A percentile compares a stretch with the other conserved stretches of the same genome.
These are phyloP conservation scores for Ferdinandea cuprea DNA, from an alignment of 2,888 invertebrate species.

Conservation along the genomic window DNA sequence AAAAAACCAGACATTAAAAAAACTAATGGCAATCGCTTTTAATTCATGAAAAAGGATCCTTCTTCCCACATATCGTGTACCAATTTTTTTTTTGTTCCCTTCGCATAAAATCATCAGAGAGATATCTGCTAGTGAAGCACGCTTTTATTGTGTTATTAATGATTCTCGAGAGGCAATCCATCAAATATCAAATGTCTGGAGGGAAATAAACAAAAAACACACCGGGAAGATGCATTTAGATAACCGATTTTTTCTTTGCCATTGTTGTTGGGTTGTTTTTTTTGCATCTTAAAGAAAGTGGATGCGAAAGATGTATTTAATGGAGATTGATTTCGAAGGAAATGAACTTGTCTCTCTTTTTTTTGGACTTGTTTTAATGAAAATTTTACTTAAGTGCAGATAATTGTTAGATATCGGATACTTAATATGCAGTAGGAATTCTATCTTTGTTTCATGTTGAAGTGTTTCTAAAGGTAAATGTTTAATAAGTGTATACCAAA, in stretches of 20 bases:
- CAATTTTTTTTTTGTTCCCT: background rate
- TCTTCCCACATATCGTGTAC: too few relatives aligned
- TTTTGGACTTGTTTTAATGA: background rate
- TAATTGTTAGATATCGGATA: background rate
- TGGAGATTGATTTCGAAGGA: conserved; percentile 38
- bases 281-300: background rate
- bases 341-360: background rate
- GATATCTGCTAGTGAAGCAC: conserved; percentile 33
- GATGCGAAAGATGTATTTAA: conserved; percentile 40
- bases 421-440: too few relatives aligned
- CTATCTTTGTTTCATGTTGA: too few relatives aligned
- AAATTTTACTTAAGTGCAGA: too few relatives aligned
- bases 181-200: conserved; percentile 39
- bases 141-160: conserved; percentile 34
- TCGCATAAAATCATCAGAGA: conserved; percentile 33
- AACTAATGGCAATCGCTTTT: too few relatives aligned
- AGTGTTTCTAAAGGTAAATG: too few relatives aligned
- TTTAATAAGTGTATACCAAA: too few relatives aligned
- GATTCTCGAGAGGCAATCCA: conserved; percentile 29
- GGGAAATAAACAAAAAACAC: conserved; percentile 14
- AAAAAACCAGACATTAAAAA: too few relatives aligned
- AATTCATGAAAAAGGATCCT: too few relatives aligned
- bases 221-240: conserved; percentile 29
- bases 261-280: background rate
- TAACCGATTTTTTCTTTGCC: conserved; percentile 24